A percentile compares a stretch with the other conserved stretches of the same genome.
Conservation (phyloP, 1,140 invertebrate genomes). For the Globodera rostochiensis region DNA sequence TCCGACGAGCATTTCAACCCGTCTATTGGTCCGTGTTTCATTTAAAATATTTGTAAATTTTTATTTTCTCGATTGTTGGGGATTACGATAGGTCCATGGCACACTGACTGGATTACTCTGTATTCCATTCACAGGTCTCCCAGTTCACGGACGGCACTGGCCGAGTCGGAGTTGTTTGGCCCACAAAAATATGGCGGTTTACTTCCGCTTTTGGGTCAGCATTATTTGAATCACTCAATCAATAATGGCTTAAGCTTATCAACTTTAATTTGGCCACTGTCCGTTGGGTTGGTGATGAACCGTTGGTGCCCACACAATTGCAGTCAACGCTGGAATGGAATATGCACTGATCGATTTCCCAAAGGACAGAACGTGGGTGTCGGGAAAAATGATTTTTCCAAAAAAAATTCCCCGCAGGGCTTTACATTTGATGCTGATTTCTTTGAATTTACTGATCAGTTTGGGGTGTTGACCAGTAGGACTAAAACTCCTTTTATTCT, state of each 20-base stretch:
- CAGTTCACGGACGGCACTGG: slow-evolving; percentile 81
- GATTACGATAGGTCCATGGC: too few species aligned
- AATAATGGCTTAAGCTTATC: slow-evolving; percentile 26
- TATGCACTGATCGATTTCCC: slow-evolving; percentile 75
- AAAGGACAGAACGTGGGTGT: slow-evolving; percentile 29
- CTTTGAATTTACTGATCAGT: too few species aligned
- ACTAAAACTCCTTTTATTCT: too few species aligned
- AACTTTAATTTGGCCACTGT: slow-evolving; percentile 33
- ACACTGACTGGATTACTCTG: too few species aligned
- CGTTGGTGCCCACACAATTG: slow-evolving; percentile 70
- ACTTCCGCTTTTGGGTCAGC: slow-evolving; percentile 56
- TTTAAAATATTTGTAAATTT: too few species aligned
- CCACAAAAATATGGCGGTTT: slow-evolving; percentile 71
- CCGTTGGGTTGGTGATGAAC: slow-evolving; percentile 17
- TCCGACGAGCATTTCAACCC: slow-evolving; percentile 87
- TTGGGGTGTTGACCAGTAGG: too few species aligned
- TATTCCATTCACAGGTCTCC: slow-evolving; percentile 49
- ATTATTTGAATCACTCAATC: too few species aligned
- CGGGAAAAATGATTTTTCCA: too few species aligned
- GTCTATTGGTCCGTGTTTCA: slow-evolving; percentile 94
- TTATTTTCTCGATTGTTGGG: too few species aligned
- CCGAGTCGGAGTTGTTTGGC: slow-evolving; percentile 86
- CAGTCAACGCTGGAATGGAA: slow-evolving; percentile 52
- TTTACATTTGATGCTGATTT: too few species aligned
- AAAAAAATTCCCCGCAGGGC: too few species aligned